phyloP scores from a whole-genome alignment of 2,797 vertebrate genomes.

The Eremophila alpestris region DNA sequence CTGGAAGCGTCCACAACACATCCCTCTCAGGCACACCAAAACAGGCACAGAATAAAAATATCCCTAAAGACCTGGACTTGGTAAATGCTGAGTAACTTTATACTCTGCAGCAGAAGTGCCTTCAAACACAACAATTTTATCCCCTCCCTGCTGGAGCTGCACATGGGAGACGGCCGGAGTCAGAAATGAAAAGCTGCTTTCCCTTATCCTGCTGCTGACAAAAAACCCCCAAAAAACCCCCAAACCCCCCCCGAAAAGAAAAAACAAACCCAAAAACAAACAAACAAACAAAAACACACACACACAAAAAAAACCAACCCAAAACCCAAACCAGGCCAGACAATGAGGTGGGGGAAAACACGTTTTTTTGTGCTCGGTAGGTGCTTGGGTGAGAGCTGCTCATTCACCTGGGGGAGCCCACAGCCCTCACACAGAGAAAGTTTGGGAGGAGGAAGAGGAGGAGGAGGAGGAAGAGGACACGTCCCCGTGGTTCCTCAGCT shows the following conservation, averaged over 20 bases:
- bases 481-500: neutral
- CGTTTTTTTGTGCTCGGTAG: neutral
- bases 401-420: neutral
- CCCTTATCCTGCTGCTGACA: neutral
- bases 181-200: neutral
- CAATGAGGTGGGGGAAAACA: neutral
- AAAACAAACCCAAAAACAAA: neutral
- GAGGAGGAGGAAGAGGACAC: accelerated
- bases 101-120: neutral
- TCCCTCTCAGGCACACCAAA: neutral
- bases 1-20: neutral
- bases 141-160: neutral
- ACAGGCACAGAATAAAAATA: conserved; percentile 22
- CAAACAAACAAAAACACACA: too few relatives aligned
- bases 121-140: neutral
- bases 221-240: too few relatives aligned
- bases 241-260: too few relatives aligned
- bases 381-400: neutral
- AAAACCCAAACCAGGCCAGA: too few relatives aligned
- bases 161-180: neutral
- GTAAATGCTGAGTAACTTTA: conserved; percentile 3
- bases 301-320: too few relatives aligned
- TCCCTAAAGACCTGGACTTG: neutral
- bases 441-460: neutral
- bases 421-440: too few relatives aligned